Evolutionary conservation across 2,113 vertebrate genomes (phyloP), one percentile per base, ranked within the genome.

Genomic region (Geococcyx californianus): DNA sequence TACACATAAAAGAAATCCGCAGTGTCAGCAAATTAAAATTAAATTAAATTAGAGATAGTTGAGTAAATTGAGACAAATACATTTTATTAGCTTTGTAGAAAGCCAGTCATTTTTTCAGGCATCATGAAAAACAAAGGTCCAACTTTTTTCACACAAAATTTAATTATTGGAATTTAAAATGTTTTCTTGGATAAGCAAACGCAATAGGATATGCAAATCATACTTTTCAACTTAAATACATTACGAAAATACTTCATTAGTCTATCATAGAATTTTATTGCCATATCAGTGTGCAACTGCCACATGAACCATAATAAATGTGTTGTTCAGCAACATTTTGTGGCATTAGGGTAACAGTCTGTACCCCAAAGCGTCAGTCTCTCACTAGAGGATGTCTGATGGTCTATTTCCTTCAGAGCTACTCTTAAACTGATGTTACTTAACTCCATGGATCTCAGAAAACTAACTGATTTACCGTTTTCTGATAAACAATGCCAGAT

Each of bases 51-150:
- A 42, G 26, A 94, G n/a, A 76, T 18, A 58, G 21, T 36, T 3
- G 5, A 69, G 7, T 76, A 87, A 79, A 84, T 52, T 55, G 74
- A 83, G 38, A 87, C 31, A 76, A 73, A 76, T 21, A 60, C 1
- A 13, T 79, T 85, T 84, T 77, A 75, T 31, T 73, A 83, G 20
- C 21, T 90, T 89, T 84, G 51, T 33, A 73, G 51, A 34, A 92
- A 92, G 38, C 9, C 3, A 4, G 16, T 20, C 6, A 31, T 44
- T 60, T 81, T 59, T 85, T 64, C 42, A 58, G 33, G 3, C 16
- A 72, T 62, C 4, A 2, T 3, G 8, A 49, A 86, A 90, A 86
- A 63, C 20, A 74, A 88, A 55, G 14, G 11, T 20, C 4, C 8
- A 17, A 52, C 64, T 81, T 81, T 85, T 66, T 36, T 40, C 4